phyloP scores from a whole-genome alignment of 2,888 invertebrate genomes.

The Digitonthophagus gazella region DNA sequence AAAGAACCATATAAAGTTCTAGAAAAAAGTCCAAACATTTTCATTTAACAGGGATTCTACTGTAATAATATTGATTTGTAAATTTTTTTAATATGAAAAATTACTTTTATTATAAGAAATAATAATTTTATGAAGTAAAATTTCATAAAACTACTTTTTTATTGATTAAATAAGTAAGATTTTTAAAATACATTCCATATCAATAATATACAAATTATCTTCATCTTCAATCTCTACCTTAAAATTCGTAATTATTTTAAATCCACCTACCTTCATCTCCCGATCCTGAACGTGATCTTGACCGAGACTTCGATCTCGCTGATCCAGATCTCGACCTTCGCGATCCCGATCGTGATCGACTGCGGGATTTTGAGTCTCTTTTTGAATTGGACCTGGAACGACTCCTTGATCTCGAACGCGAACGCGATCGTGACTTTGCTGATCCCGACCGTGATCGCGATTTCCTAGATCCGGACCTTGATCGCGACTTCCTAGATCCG shows the following conservation, averaged over 20 bases:
- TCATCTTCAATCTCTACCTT: not conserved
- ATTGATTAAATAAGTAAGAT: not conserved
- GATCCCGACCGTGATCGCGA: conserved; percentile 28
- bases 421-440: conserved; percentile 29
- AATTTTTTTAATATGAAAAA: too few relatives aligned
- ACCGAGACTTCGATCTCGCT: conserved; percentile 36
- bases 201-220: not conserved
- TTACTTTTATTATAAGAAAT: too few relatives aligned
- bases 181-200: not conserved
- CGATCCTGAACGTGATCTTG: conserved; percentile 40
- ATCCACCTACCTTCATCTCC: conserved; percentile 38
- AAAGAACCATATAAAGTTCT: too few relatives aligned
- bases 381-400: conserved; percentile 22
- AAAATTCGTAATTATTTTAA: too few relatives aligned
- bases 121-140: too few relatives aligned
- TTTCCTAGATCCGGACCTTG: conserved; percentile 36
- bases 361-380: not conserved
- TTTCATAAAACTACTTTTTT: too few relatives aligned
- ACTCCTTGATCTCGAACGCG: conserved; percentile 37
- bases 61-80: too few relatives aligned
- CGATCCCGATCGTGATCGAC: conserved; percentile 19
- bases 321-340: conserved; percentile 33
- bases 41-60: too few relatives aligned
- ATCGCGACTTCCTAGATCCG: conserved; percentile 26
- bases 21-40: too few relatives aligned